Evolutionary conservation across 2,113 vertebrate species (phyloP), one percentile per base, ranked within the genome.

Genomic region (Colinus virginianus): DNA sequence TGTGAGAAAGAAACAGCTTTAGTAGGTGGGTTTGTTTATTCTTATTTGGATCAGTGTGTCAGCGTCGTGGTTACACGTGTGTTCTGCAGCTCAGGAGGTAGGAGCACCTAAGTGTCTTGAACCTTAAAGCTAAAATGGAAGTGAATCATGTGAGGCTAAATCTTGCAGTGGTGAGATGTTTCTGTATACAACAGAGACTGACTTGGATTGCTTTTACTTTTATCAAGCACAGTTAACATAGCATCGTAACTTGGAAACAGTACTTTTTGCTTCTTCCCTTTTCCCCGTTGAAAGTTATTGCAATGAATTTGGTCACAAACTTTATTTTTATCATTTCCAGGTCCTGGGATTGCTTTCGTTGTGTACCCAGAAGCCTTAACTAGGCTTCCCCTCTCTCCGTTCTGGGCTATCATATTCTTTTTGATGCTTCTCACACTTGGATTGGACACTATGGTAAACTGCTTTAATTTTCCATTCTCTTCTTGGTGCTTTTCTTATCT

Each of bases 401-500:
- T 99, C 96, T 99, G 99, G 99, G 99, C 99, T 68, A 99, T 99
- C 93, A 99, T 99, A 95, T 99, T 99, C 97, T 99, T 99, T 97
- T 97, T 99, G 95, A 99, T 99, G 99, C 98, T 99, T 53, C 98
- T 99, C 75, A 99, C 99, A 3, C 99, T 99, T 78, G 99, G 99
- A 63, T 97, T 99, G 91, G 99, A 99, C 94, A 99, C 99, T 6
- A 99, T 99, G 99, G 99, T 99, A 98, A 99, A 95, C 22, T 23
- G 43, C 25, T 59, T 69, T 80, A 40, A 2, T 62, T 19, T 45
- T 20, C n/a, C 20, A 1, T n/a, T 34, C 6, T 64, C 88, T 34
- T 68, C 30, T 30, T 64, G 34, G 46, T 40, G 17, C 25, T 75
- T 82, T 55, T 62, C 34, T 43, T 46, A 0, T 46, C 36, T 78